Evolutionary conservation across 2,888 invertebrate genomes (phyloP).

Genomic region (Latheticus oryzae): DNA sequence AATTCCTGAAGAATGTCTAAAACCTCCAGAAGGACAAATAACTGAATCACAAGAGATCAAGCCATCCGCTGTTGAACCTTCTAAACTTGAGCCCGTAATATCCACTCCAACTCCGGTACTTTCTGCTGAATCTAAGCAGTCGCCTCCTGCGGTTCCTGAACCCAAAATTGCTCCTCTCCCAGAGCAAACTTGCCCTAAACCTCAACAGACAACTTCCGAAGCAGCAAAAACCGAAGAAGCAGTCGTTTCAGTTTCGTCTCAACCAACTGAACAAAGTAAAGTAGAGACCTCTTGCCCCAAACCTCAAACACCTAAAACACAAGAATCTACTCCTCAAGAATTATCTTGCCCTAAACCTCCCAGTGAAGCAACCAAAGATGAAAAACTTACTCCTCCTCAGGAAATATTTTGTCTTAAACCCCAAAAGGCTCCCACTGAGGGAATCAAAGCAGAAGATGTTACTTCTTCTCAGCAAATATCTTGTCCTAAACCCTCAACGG

Average conservation of each 20-base stretch:
- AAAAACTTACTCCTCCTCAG: too few relatives aligned
- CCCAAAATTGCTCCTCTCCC: conserved; percentile 3
- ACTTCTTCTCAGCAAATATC: too few relatives aligned
- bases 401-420: background rate
- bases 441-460: too few relatives aligned
- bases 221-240: too few relatives aligned
- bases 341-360: too few relatives aligned
- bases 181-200: too few relatives aligned
- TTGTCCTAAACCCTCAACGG: too few relatives aligned
- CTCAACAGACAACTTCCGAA: too few relatives aligned
- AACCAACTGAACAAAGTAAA: background rate
- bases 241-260: too few relatives aligned
- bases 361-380: too few relatives aligned
- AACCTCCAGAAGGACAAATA: conserved; percentile 57
- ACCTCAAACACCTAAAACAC: conserved; percentile 2
- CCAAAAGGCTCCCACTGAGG: too few relatives aligned
- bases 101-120: conserved; percentile 23
- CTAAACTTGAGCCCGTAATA: conserved; percentile 37
- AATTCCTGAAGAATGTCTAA: conserved; percentile 53
- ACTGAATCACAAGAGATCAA: conserved; percentile 45
- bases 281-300: background rate
- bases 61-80: background rate
- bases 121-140: conserved; percentile 33
- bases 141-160: conserved; percentile 37
- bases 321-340: background rate